Evolutionary conservation across 1,140 invertebrate genomes (phyloP), one percentile per base, ranked within the genome.

Genomic region (Drosophila trapezifrons): DNA sequence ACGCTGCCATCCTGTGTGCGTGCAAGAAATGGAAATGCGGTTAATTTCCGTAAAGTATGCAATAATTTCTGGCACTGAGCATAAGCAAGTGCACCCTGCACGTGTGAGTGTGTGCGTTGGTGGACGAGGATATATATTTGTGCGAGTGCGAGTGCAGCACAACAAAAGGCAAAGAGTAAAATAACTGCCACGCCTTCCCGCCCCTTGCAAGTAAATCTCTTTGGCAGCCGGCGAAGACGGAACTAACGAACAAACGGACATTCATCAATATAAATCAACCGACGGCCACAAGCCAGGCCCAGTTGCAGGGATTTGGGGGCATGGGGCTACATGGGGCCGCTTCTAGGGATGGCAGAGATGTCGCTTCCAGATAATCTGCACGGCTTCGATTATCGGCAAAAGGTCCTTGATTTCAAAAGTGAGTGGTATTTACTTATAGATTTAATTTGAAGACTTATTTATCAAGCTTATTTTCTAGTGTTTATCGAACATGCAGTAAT

Each of bases 261-360:
- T 90, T 90, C 86, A 90, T 90, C 86, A 90, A 90, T 90, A 90
- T 90, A 90, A 90, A 90, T 90, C 86, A 90, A 90, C 82, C 82
- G 57, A 45, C 79, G 79, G 76, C 86, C 87, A 83, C 82, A 90
- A 79, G 70, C 72, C 64, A 60, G 54, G 58, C 72, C 64, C 76
- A 71, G 51, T 42, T 40, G 60, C 65, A 45, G 35, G 65, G 46
- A 69, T 45, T 69, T 35, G 7, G 29, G 37, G 13, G 27, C 20
- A 35, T 43, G 27, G 20, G 13, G 20, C 49, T n/a, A 1, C 32
- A 13, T n/a, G n/a, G n/a, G n/a, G n/a, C 4, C 47, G 25, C 18
- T 15, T 55, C 29, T 37, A 60, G 58, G 2, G 58, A 60, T 60
- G 58, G 47, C 8, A 38, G 3, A 22, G 20, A n/a, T 20, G 9